phyloP scores from a whole-genome alignment of 2,888 invertebrate genomes.

The Cynaeus angustus region DNA sequence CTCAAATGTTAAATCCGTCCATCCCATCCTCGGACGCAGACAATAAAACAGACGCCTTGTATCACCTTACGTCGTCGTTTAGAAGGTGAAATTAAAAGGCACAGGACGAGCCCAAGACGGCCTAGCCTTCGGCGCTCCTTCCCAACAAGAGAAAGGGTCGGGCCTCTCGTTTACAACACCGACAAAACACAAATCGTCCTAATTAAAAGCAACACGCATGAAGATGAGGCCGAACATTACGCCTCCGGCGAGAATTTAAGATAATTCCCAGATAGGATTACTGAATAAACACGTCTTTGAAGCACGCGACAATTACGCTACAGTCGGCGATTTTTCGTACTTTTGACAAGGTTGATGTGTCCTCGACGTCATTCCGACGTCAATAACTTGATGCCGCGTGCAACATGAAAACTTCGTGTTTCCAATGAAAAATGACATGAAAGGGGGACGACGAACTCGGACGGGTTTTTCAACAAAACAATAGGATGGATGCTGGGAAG shows the following conservation, averaged over 20 bases:
- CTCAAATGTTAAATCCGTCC: constrained; percentile 25
- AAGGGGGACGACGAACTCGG: constrained; percentile 22
- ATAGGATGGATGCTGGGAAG: constrained; percentile 13
- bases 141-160: constrained; percentile 30
- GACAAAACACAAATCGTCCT: constrained; percentile 54
- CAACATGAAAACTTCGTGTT: constrained; percentile 23
- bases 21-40: constrained; percentile 13
- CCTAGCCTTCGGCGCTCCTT: constrained; percentile 42
- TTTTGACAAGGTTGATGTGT: constrained; percentile 18
- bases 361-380: constrained; percentile 13
- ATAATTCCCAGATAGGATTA: constrained; percentile 51
- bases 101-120: constrained; percentile 30
- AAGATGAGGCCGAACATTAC: constrained; percentile 48
- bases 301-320: constrained; percentile 25
- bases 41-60: constrained; percentile 38
- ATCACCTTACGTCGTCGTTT: constrained; percentile 28
- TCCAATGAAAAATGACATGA: constrained; percentile 44
- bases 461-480: constrained; percentile 27
- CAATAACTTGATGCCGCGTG: constrained; percentile 5
- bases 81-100: constrained; percentile 46
- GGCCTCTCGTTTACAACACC: constrained; percentile 40
- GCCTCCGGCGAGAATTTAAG: constrained; percentile 48
- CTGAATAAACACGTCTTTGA: constrained; percentile 45
- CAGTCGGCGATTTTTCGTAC: constrained; percentile 8
- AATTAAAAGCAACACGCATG: constrained; percentile 57